These are phyloP conservation scores for Pitta sordida DNA, from an alignment of 2,113 vertebrate genomes.

Conservation along the genomic window DNA sequence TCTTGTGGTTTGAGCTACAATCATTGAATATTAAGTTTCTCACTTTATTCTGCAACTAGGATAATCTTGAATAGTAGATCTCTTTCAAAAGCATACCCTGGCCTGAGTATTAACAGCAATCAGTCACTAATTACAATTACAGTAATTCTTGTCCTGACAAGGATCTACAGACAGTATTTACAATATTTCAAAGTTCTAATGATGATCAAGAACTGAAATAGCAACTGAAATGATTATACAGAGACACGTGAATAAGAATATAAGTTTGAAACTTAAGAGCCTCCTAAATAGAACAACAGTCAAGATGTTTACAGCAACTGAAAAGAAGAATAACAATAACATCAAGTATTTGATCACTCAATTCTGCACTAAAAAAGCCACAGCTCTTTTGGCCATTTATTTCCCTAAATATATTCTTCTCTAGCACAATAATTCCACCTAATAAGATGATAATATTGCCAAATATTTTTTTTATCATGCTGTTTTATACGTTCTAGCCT, in stretches of 20 bases:
- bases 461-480: neutral
- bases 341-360: neutral
- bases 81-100: neutral
- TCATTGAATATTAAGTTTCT: neutral
- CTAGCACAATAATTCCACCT: neutral
- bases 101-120: neutral
- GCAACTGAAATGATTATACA: neutral
- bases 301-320: neutral
- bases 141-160: neutral
- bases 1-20: neutral
- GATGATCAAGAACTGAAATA: neutral
- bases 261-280: neutral
- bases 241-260: neutral
- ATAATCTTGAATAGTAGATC: neutral
- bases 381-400: neutral
- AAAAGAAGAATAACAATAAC: neutral
- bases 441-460: neutral
- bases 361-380: neutral
- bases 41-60: neutral
- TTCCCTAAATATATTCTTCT: neutral
- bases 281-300: neutral
- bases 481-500: neutral
- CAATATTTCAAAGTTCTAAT: neutral
- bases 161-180: neutral
- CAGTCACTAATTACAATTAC: neutral